phyloP scores from a whole-genome alignment of 2,113 vertebrate species.

The Cochlearius cochlearius region DNA sequence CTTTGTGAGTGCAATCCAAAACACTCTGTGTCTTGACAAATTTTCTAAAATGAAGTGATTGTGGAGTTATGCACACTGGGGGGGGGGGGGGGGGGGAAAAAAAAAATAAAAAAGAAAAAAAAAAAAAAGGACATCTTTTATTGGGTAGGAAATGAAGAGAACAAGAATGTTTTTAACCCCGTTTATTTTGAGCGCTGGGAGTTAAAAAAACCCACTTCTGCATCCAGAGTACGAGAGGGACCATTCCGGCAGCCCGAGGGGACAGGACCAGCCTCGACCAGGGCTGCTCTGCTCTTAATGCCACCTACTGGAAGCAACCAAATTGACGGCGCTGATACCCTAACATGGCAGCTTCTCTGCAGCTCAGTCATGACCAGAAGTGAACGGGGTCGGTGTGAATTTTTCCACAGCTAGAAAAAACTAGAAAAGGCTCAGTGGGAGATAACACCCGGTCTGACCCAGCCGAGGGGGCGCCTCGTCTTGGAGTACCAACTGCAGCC shows the following conservation, averaged over 20 bases:
- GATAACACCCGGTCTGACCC: neutral
- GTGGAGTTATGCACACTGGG: neutral
- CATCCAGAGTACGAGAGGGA: neutral
- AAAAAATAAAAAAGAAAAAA: too few species aligned
- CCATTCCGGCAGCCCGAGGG: neutral
- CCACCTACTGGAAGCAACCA: constrained; percentile 43
- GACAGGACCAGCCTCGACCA: neutral
- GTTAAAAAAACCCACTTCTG: neutral
- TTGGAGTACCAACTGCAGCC: neutral
- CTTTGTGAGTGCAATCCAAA: neutral
- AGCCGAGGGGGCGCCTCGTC: neutral
- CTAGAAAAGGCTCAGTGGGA: neutral
- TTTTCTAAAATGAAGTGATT: neutral
- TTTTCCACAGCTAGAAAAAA: neutral
- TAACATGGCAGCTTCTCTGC: neutral
- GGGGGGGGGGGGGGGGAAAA: too few species aligned
- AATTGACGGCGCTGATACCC: neutral
- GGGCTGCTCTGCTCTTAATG: neutral
- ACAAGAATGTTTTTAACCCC: neutral
- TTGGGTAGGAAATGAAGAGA: neutral
- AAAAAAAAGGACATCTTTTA: too few species aligned
- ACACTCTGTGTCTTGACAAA: neutral
- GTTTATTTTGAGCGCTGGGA: neutral
- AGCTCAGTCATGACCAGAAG: neutral
- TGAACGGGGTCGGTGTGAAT: neutral